Conservation (phyloP, 2,888 invertebrate genomes). For the Xiphydria camelus region DNA sequence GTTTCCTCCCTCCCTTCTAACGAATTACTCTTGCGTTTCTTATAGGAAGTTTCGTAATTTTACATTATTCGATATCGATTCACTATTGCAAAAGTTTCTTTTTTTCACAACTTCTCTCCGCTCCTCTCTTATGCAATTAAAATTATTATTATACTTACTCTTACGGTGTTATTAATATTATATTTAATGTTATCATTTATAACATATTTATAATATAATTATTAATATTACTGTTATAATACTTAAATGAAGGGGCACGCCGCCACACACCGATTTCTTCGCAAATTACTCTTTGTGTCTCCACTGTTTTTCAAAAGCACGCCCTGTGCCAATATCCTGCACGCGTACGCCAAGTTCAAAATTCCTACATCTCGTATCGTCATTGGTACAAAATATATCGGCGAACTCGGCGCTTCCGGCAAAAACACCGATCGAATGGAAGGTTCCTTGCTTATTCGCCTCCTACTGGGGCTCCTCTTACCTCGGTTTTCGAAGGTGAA, state of each 20-base stretch:
- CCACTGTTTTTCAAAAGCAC: slow-evolving; percentile 17
- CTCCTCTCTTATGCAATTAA: slow-evolving; percentile 43
- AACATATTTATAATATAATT: slow-evolving; percentile 51
- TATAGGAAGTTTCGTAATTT: no score
- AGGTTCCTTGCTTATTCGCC: background rate
- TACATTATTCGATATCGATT: no score
- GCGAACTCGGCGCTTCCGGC: slow-evolving; percentile 1
- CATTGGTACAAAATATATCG: no score
- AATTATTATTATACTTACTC: slow-evolving; percentile 38
- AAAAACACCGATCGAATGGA: slow-evolving; percentile 15
- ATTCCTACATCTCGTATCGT: no score
- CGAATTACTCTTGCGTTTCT: no score
- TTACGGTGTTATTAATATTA: slow-evolving; percentile 22
- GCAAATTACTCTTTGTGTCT: slow-evolving; percentile 7
- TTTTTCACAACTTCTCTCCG: slow-evolving; percentile 36
- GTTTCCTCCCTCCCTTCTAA: slow-evolving; percentile 24
- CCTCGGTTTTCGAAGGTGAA: background rate
- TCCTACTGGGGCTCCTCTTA: background rate
- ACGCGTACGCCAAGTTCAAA: slow-evolving; percentile 16
- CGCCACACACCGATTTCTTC: slow-evolving; percentile 22
- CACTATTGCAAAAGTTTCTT: slow-evolving; percentile 44
- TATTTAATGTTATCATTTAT: slow-evolving; percentile 22
- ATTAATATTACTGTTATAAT: slow-evolving; percentile 53
- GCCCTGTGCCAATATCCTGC: slow-evolving; percentile 22
- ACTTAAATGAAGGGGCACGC: slow-evolving; percentile 53